Evolutionary conservation across 2,113 vertebrate species (phyloP), one percentile per base, ranked within the genome.

Genomic region (Dolichallabes microphthalmus): DNA sequence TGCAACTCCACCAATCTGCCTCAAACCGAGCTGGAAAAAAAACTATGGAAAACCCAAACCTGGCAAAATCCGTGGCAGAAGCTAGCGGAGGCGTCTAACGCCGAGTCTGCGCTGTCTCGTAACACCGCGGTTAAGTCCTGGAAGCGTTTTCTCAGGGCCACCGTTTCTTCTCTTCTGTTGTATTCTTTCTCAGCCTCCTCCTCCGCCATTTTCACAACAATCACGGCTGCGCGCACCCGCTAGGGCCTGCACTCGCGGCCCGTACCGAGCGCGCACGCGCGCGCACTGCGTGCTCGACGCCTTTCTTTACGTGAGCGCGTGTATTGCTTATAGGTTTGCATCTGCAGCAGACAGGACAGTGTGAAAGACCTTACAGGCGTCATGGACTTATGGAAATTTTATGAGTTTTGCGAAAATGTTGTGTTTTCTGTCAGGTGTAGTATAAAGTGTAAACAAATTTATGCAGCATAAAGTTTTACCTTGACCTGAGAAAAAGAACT

Each of bases 141-240:
- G 91, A 98, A 95, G 86, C 96, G 94, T 87, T 95, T 94, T 86
- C 95, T 94, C 88, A 98, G 93, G 89, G 93, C 96, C 91, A 92
- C 95, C 91, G 95, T 93, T 85, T 96, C 96, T 90, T 92, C 94
- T 89, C 92, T 93, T 93, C 92, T 95, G 85, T 96, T 92, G 94
- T 95, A 95, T 94, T 97, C 96, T 94, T 93, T 95, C 92, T 97
- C 97, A 94, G 96, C 97, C 96, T 98, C 97, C 91, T 97, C 97
- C 96, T 97, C 97, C 97, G 97, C 97, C 97, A 98, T 98, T 96
- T 98, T 98, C 97, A 96, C 96, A 96, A 96, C 97, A 96, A 95
- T 96, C 96, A 97, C 96, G 95, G 96, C 96, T 55, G 83, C 83
- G 60, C 83, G 74, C 83, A n/a, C 75, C 74, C 83, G 75, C 27